Evolutionary conservation across 2,113 vertebrate species (phyloP).

Genomic region (Pseudopodoces humilis): DNA sequence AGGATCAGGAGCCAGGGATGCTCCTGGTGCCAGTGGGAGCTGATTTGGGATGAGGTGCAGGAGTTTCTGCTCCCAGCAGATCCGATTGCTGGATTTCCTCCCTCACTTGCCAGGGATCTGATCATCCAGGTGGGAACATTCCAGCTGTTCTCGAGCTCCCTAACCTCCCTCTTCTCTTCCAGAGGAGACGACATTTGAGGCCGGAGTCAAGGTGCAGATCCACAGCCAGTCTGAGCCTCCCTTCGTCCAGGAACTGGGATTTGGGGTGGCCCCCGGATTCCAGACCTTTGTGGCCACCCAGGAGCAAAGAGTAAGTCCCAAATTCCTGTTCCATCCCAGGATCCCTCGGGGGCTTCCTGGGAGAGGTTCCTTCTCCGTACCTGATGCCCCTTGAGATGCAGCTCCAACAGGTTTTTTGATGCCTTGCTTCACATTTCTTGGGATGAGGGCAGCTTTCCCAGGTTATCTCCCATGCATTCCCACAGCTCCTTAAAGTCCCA

Average conservation of each 20-base stretch:
- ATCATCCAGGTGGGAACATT: background rate
- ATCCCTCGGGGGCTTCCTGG: background rate
- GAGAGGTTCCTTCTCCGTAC: background rate
- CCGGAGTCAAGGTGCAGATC: constrained; percentile 96
- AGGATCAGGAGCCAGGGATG: background rate
- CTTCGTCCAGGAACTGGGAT: constrained; percentile 95
- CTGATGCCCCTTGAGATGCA: background rate
- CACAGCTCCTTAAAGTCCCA: background rate
- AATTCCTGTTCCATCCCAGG: background rate
- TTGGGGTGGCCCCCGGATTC: constrained; percentile 96
- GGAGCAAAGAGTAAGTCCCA: constrained; percentile 91
- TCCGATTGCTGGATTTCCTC: background rate
- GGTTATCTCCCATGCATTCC: background rate
- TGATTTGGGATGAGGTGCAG: background rate
- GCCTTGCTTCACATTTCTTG: background rate
- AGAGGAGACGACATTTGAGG: constrained; percentile 98
- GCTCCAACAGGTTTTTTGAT: background rate
- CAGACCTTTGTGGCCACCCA: constrained; percentile 99
- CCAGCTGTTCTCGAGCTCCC: background rate
- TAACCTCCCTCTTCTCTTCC: constrained; percentile 49
- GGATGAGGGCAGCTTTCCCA: background rate
- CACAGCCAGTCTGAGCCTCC: constrained; percentile 97
- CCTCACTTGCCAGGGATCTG: fast-evolving
- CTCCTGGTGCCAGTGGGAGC: fast-evolving
- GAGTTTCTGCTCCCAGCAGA: background rate